These are phyloP conservation scores for Polypterus senegalus DNA, from an alignment of 2,113 vertebrate genomes.

Conservation along the genomic window DNA sequence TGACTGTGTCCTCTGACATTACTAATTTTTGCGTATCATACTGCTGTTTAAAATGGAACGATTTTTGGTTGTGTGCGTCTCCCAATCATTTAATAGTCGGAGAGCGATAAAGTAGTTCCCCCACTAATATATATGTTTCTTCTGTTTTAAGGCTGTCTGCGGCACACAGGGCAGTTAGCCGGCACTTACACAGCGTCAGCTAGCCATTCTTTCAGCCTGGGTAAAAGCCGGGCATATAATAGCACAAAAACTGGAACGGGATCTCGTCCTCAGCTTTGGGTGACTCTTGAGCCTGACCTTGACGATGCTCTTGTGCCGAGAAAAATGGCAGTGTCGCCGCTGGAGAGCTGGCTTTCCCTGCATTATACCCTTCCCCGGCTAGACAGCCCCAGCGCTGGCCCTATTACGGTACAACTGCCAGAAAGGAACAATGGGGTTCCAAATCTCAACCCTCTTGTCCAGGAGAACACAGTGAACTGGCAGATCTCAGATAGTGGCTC, in stretches of 20 bases:
- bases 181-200: slow-evolving; percentile 19
- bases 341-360: slow-evolving; percentile 82
- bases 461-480: slow-evolving; percentile 37
- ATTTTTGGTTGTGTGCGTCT: too few relatives aligned
- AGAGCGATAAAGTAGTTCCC: too few relatives aligned
- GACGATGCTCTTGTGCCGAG: slow-evolving; percentile 78
- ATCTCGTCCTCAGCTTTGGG: slow-evolving; percentile 42
- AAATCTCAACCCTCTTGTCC: slow-evolving; percentile 19
- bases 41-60: too few relatives aligned
- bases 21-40: too few relatives aligned
- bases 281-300: slow-evolving; percentile 54
- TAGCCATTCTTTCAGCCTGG: slow-evolving; percentile 15
- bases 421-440: slow-evolving; percentile 16
- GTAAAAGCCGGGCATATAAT: slow-evolving; percentile 35
- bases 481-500: slow-evolving; percentile 13
- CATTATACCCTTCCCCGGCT: slow-evolving; percentile 56
- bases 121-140: too few relatives aligned
- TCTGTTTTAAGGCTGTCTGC: slow-evolving; percentile 28
- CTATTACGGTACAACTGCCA: not conserved
- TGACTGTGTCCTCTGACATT: too few relatives aligned
- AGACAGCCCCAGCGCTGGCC: slow-evolving; percentile 5
- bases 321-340: slow-evolving; percentile 74
- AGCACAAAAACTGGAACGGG: slow-evolving; percentile 42
- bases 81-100: too few relatives aligned
- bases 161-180: slow-evolving; percentile 22